Base-by-base conservation (phyloP, 2,113 vertebrate species). In the Herpetotheres cachinnans region DNA sequence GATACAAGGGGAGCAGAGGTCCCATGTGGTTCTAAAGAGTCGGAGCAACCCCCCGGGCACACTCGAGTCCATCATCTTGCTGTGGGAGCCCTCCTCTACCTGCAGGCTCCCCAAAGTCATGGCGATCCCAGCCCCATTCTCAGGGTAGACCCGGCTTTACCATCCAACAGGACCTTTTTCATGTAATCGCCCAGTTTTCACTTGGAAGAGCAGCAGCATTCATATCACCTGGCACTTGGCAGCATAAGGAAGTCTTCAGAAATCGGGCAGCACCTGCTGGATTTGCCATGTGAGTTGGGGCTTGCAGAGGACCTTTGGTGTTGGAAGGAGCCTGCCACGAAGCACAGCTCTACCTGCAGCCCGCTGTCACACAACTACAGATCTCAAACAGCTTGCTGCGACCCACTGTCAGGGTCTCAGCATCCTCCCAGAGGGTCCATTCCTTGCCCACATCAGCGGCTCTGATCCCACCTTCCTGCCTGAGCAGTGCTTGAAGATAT, bases 391-490 rank as follows among this genome's bases (percentile, higher is more conserved):
- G 46, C 71, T 38, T 10, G 3, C n/a, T 26, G n/a, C 8, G 36
- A 52, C 56, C 58, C 19, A 2, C 22, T 7, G 7, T 4, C 2
- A 7, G 9, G 62, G 18, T n/a, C 79, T 34, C 3, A 0, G 54
- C 78, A 5, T 42, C 52, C 30, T 63, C 65, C 4, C 32, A 12
- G 46, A 61, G 24, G 74, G 30, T 46, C 52, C 3, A 3, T 21
- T 50, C 10, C 19, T 63, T 7, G 56, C 73, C 69, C 5, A 1
- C 1, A 0, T 47, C 4, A 2, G n/a, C 27, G 65, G 30, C 83
- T 70, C 66, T 1, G 4, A 9, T 61, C 59, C 87, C 63, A 4
- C 77, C 88, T 83, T 88, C 83, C 86, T 76, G 91, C 86, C 72
- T 6, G 32, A 67, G 81, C 62, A 7, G 38, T 1, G 1, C 26